Evolutionary conservation across 35 echinoderm and acorn worm genomes (phyloP).

Genomic region (Eucidaris tribuloides): DNA sequence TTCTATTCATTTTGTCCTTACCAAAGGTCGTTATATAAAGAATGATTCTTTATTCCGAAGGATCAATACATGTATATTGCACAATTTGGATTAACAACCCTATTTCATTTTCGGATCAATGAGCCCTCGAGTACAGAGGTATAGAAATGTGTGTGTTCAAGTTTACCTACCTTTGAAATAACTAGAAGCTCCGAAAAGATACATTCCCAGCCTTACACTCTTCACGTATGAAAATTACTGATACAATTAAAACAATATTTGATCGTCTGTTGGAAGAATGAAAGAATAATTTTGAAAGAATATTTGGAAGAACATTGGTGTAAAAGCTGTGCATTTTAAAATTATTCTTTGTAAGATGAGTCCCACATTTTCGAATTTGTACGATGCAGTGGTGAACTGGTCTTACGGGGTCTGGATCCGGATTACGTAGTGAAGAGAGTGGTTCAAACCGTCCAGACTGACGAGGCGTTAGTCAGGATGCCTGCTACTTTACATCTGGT

Average conservation of each 20-base stretch:
- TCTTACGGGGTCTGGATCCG: conserved; percentile 9
- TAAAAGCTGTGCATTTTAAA: neutral
- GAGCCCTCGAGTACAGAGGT: too few species aligned
- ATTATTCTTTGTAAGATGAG: neutral
- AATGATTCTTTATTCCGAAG: too few species aligned
- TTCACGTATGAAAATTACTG: neutral
- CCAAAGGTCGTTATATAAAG: too few species aligned
- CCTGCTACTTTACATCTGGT: neutral
- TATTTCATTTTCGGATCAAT: too few species aligned
- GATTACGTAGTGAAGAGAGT: conserved; percentile 35
- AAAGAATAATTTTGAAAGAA: neutral
- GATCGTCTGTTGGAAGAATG: neutral
- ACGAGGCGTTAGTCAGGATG: neutral
- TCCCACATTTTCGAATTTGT: neutral
- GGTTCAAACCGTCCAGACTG: conserved; percentile 28
- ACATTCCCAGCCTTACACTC: neutral
- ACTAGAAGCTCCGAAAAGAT: too few species aligned
- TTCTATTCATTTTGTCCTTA: too few species aligned
- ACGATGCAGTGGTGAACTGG: neutral
- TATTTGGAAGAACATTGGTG: neutral
- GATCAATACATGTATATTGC: too few species aligned
- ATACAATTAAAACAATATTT: neutral
- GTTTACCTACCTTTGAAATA: too few species aligned
- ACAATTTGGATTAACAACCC: too few species aligned
- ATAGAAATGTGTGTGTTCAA: too few species aligned